phyloP scores from a whole-genome alignment of 2,113 vertebrate species.

The Pterocles orientalis region DNA sequence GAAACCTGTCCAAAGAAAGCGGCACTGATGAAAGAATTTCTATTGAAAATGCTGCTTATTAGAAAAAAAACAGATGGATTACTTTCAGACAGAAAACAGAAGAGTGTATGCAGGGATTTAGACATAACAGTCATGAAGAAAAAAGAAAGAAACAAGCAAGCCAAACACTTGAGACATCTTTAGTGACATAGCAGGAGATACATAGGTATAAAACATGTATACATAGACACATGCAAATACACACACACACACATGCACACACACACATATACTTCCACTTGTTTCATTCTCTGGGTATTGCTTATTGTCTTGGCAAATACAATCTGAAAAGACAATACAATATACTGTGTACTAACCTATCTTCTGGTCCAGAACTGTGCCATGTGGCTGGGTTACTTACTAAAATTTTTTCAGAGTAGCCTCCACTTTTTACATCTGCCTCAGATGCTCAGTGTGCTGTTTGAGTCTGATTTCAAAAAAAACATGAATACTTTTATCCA shows the following conservation, averaged over 20 bases:
- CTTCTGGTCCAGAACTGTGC: background rate
- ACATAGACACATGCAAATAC: background rate
- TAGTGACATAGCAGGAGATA: background rate
- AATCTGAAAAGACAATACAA: background rate
- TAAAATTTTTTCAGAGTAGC: background rate
- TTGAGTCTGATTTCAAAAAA: background rate
- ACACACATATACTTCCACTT: background rate
- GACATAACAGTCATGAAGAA: background rate
- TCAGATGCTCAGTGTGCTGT: background rate
- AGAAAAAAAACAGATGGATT: background rate
- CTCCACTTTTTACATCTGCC: background rate
- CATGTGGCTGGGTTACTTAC: background rate
- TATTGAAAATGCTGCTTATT: background rate
- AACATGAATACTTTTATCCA: background rate
- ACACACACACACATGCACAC: fast-evolving
- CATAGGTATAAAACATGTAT: background rate
- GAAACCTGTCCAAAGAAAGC: background rate
- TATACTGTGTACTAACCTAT: background rate
- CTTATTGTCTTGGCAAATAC: background rate
- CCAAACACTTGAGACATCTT: background rate
- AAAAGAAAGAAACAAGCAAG: background rate
- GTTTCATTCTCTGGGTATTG: background rate
- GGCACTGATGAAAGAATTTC: background rate
- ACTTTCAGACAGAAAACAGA: background rate
- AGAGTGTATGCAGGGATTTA: background rate